Base-by-base conservation (phyloP, 2,797 vertebrate genomes). In the Benthosema pterotum region DNA sequence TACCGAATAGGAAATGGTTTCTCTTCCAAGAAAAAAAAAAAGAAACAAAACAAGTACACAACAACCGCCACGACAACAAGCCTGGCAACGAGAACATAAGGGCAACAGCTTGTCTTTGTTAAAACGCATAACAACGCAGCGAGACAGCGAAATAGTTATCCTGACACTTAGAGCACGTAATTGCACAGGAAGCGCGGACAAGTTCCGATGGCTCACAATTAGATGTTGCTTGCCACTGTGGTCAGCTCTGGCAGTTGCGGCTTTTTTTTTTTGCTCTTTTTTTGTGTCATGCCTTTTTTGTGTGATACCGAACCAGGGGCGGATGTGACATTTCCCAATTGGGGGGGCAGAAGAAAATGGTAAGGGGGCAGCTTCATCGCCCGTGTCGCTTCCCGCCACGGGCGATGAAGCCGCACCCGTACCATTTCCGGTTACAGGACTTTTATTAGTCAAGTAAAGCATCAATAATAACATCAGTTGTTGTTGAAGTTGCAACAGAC, bases 31-130 rank as follows among this genome's bases (percentile, higher is more conserved):
- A 38, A 38, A 38, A 38, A 25, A 25, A 38, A 38, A 28, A 6
- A 32, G 8, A 32, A 6, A n/a, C n/a, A n/a, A n/a, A n/a, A n/a
- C n/a, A 55, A 59, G 22, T 25, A 3, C 66, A 72, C 70, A 83
- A 74, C 75, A 82, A 59, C 71, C 66, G 77, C 57, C 66, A 78
- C 57, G 72, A 78, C 82, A 79, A 63, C 54, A 72, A 71, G 54
- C 61, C 77, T 80, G 78, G 74, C 78, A 72, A n/a, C n/a, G n/a
- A 32, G 50, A 56, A 38, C 7, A 38, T 38, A 38, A 1, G 13
- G 50, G 38, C 5, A 55, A 71, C 78, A 79, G 73, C 78, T 80
- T 87, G 83, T 74, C 47, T 89, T 81, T 81, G 70, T 87, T 87
- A 78, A 71, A n/a, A 77, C 32, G 51, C 66, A 57, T 52, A 67